phyloP scores from a whole-genome alignment of 2,113 vertebrate species.

The Lampris megalopsis region DNA sequence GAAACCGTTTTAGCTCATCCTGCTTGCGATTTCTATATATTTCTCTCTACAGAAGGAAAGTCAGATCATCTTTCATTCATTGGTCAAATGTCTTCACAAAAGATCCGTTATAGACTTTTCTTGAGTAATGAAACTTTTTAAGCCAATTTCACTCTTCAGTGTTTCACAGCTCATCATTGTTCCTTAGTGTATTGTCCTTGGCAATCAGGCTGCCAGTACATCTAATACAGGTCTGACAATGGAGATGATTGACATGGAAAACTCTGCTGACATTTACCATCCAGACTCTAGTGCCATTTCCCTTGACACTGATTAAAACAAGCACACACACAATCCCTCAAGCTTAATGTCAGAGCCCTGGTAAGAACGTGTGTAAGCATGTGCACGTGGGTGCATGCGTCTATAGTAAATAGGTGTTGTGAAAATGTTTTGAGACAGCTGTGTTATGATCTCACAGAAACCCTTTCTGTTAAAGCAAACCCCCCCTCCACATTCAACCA shows the following conservation, averaged over 20 bases:
- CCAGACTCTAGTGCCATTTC: too few relatives aligned
- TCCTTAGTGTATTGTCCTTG: slow-evolving; percentile 2
- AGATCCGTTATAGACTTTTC: neutral
- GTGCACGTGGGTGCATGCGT: neutral
- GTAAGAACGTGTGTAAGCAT: neutral
- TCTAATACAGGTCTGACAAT: neutral
- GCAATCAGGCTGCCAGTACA: neutral
- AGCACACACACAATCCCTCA: neutral
- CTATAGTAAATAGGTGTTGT: slow-evolving; percentile 11
- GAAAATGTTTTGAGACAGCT: slow-evolving; percentile 40
- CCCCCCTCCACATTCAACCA: slow-evolving; percentile 6
- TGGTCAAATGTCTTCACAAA: neutral
- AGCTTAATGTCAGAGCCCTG: neutral
- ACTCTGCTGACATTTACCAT: neutral
- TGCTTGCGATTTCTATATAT: neutral
- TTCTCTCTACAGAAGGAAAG: neutral
- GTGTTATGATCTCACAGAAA: slow-evolving; percentile 53
- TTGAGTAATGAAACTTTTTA: too few relatives aligned
- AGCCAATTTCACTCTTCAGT: neutral
- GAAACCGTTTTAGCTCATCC: neutral
- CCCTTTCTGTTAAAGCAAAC: slow-evolving; percentile 31
- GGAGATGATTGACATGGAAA: neutral
- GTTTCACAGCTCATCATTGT: neutral
- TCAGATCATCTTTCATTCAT: neutral
- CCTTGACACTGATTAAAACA: neutral